Conservation (phyloP, 2,888 invertebrate genomes). For the Oxyscelio sp. region DNA sequence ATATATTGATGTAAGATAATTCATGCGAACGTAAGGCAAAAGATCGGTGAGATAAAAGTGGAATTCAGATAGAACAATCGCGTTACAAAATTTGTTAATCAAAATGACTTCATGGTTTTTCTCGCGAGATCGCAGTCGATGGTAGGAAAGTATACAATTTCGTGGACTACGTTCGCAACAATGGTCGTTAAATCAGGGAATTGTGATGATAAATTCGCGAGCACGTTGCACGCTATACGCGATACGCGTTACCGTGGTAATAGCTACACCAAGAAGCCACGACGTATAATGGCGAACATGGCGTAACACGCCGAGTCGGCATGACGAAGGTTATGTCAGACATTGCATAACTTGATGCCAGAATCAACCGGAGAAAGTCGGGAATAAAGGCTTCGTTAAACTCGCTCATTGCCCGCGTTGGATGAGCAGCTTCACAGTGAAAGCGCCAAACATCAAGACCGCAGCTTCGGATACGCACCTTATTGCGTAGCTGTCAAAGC, state of each 20-base stretch:
- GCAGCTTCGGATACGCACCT: slow-evolving; percentile 44
- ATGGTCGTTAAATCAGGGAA: slow-evolving; percentile 50
- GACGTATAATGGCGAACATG: slow-evolving; percentile 80
- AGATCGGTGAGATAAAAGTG: neutral
- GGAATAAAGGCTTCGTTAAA: slow-evolving; percentile 71
- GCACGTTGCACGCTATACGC: slow-evolving; percentile 28
- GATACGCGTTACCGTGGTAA: slow-evolving; percentile 39
- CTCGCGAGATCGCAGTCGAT: neutral
- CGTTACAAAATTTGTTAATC: slow-evolving; percentile 47
- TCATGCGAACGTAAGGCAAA: neutral
- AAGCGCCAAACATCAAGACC: slow-evolving; percentile 57
- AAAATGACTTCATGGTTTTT: slow-evolving; percentile 35
- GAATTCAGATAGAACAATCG: slow-evolving; percentile 19
- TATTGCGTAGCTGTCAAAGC: slow-evolving; percentile 59
- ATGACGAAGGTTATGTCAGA: slow-evolving; percentile 88
- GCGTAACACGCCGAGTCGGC: slow-evolving; percentile 83
- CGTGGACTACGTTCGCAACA: slow-evolving; percentile 22
- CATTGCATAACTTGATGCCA: slow-evolving; percentile 85
- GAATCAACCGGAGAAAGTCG: slow-evolving; percentile 80
- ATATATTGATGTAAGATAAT: slow-evolving; percentile 2
- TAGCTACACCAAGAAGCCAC: slow-evolving; percentile 58
- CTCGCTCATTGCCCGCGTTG: slow-evolving; percentile 63
- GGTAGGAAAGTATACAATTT: slow-evolving; percentile 46
- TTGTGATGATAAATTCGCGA: slow-evolving; percentile 67
- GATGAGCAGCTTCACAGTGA: slow-evolving; percentile 73